phyloP scores from a whole-genome alignment of 2,113 vertebrate genomes.

The Spilogale gracilis region DNA sequence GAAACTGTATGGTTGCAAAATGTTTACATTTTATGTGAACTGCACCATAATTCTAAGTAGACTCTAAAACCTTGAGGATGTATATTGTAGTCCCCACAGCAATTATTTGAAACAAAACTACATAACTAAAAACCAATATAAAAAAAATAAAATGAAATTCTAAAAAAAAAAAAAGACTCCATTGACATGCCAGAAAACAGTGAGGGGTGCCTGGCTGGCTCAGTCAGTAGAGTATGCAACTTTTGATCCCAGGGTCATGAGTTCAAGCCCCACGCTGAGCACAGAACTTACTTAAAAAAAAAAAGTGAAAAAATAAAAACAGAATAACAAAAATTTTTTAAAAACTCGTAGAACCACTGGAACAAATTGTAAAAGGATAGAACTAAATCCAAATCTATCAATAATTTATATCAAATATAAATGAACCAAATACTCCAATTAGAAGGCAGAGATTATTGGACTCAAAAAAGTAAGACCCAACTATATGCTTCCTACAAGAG shows the following conservation, averaged over 20 bases:
- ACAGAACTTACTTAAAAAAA: neutral
- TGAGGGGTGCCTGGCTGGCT: neutral
- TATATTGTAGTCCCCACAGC: neutral
- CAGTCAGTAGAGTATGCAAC: neutral
- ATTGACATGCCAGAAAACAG: neutral
- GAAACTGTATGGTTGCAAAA: neutral
- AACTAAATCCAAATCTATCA: neutral
- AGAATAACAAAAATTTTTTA: neutral
- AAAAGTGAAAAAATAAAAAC: neutral
- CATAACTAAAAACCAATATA: neutral
- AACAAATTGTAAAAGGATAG: neutral
- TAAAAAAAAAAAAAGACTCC: neutral
- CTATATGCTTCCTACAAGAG: neutral
- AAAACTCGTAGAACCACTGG: neutral
- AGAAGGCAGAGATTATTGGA: neutral
- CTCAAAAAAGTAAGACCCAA: neutral
- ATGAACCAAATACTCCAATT: neutral
- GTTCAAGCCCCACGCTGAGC: neutral
- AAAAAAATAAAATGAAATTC: neutral
- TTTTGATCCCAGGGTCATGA: neutral
- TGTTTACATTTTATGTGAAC: neutral
- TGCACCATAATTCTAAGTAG: neutral
- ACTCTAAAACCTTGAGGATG: neutral
- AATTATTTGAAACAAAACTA: slow-evolving; percentile 9
- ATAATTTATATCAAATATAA: neutral